phyloP scores from a whole-genome alignment of 2,888 invertebrate genomes.

The Aproaerema taeniolella region DNA sequence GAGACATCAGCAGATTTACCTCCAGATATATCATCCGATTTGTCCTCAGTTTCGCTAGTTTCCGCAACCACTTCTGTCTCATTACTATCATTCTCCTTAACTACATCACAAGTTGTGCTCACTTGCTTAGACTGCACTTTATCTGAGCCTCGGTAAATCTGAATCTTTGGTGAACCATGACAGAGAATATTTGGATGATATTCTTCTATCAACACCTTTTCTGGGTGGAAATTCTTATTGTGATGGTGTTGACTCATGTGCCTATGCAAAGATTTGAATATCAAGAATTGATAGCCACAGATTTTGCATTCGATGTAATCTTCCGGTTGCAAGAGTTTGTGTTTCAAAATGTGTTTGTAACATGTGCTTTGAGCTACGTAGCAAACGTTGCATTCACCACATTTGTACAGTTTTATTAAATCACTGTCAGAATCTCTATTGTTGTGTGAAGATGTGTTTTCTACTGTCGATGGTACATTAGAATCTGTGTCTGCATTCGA shows the following conservation, averaged over 20 bases:
- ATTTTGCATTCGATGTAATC: slow-evolving; percentile 48
- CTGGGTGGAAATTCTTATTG: slow-evolving; percentile 38
- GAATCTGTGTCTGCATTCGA: too few species aligned
- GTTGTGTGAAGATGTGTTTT: too few species aligned
- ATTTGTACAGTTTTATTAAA: slow-evolving; percentile 27
- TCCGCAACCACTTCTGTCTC: not conserved
- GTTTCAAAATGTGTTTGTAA: slow-evolving; percentile 32
- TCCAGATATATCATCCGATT: too few species aligned
- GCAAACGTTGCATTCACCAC: slow-evolving; percentile 41
- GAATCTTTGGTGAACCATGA: slow-evolving; percentile 15
- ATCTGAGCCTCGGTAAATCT: slow-evolving; percentile 34
- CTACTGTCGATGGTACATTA: too few species aligned
- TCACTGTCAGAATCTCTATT: too few species aligned
- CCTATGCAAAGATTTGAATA: slow-evolving; percentile 28
- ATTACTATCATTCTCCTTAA: too few species aligned
- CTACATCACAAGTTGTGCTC: slow-evolving; percentile 37
- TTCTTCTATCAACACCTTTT: slow-evolving; percentile 37
- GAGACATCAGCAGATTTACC: too few species aligned
- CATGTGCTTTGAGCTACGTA: slow-evolving; percentile 34
- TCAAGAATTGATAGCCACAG: slow-evolving; percentile 43
- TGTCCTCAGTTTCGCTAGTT: too few species aligned
- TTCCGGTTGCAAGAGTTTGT: slow-evolving; percentile 33
- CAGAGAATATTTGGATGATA: slow-evolving; percentile 24
- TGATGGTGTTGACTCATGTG: slow-evolving; percentile 44
- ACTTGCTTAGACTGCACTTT: slow-evolving; percentile 39